Percentiles rank a stretch among this genome's conserved stretches.
Evolutionary conservation across 2,888 invertebrate species (phyloP).

Genomic region (Petrophora chlorosata): DNA sequence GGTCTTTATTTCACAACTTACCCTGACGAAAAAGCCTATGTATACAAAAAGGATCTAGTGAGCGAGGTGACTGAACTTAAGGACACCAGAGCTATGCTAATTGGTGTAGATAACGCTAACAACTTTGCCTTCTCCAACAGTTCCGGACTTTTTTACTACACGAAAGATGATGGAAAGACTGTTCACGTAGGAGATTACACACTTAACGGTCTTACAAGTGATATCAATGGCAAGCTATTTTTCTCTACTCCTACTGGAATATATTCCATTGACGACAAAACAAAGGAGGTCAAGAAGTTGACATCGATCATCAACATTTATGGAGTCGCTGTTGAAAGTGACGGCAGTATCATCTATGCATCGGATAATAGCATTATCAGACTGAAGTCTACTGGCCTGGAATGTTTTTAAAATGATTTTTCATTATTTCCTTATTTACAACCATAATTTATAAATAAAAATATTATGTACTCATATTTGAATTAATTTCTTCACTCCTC

Average conservation of each 20-base stretch:
- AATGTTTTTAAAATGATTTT: slow-evolving; percentile 24
- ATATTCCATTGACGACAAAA: slow-evolving; percentile 34
- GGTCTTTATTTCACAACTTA: slow-evolving; percentile 63
- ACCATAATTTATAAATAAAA: too few species aligned
- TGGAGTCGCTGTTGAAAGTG: slow-evolving; percentile 44
- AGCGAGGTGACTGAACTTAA: slow-evolving; percentile 38
- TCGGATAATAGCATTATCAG: slow-evolving; percentile 41
- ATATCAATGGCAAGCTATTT: slow-evolving; percentile 45
- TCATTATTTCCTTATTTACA: neutral
- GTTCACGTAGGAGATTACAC: slow-evolving; percentile 30
- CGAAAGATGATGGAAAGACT: slow-evolving; percentile 21
- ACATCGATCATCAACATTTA: slow-evolving; percentile 35
- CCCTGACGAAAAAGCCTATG: slow-evolving; percentile 45
- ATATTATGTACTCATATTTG: too few species aligned
- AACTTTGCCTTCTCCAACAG: slow-evolving; percentile 48
- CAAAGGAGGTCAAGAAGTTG: slow-evolving; percentile 26
- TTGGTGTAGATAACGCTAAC: slow-evolving; percentile 44
- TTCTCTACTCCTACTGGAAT: slow-evolving; percentile 44
- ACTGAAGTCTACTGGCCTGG: slow-evolving; percentile 35
- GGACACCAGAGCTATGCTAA: slow-evolving; percentile 38
- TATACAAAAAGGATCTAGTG: slow-evolving; percentile 38
- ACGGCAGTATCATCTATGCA: slow-evolving; percentile 47
- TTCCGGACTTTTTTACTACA: slow-evolving; percentile 46
- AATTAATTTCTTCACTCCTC: too few species aligned
- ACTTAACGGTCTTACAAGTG: slow-evolving; percentile 43